Percentiles rank a stretch among this genome's conserved stretches.
Evolutionary conservation across 2,113 vertebrate species (phyloP).

Genomic region (Notothenia rossii): DNA sequence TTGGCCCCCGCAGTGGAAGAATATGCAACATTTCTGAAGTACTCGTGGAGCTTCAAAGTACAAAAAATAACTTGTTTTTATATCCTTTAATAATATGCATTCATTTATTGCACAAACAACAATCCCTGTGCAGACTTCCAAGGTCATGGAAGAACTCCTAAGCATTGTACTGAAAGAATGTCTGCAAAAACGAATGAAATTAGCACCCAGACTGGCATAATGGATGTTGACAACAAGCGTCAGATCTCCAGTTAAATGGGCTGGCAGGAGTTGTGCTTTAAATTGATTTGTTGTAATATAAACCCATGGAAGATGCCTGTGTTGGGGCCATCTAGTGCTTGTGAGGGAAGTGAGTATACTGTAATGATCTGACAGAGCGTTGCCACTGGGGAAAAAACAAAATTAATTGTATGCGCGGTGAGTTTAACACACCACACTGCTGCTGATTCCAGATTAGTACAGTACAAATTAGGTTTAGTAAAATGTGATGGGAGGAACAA

Average conservation of each 20-base stretch:
- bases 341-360: slow-evolving; percentile 50
- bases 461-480: slow-evolving; percentile 21
- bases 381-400: slow-evolving; percentile 11
- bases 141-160: slow-evolving; percentile 29
- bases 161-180: slow-evolving; percentile 20
- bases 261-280: slow-evolving; percentile 59
- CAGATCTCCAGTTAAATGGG: slow-evolving; percentile 62
- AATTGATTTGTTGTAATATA: slow-evolving; percentile 70
- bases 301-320: slow-evolving; percentile 63
- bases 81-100: slow-evolving; percentile 19
- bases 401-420: slow-evolving; percentile 17
- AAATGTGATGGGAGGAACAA: slow-evolving; percentile 31
- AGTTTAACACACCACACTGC: slow-evolving; percentile 40
- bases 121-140: slow-evolving; percentile 21
- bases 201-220: slow-evolving; percentile 55
- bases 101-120: slow-evolving; percentile 1
- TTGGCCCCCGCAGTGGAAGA: neutral
- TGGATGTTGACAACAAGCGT: slow-evolving; percentile 49
- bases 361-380: slow-evolving; percentile 57
- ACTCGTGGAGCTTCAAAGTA: slow-evolving; percentile 33
- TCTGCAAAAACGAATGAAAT: slow-evolving; percentile 47
- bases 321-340: slow-evolving; percentile 66
- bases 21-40: neutral
- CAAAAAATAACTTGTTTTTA: neutral
- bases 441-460: slow-evolving; percentile 56